Conservation (phyloP, 1,140 invertebrate genomes). For the Carposina sasakii region DNA sequence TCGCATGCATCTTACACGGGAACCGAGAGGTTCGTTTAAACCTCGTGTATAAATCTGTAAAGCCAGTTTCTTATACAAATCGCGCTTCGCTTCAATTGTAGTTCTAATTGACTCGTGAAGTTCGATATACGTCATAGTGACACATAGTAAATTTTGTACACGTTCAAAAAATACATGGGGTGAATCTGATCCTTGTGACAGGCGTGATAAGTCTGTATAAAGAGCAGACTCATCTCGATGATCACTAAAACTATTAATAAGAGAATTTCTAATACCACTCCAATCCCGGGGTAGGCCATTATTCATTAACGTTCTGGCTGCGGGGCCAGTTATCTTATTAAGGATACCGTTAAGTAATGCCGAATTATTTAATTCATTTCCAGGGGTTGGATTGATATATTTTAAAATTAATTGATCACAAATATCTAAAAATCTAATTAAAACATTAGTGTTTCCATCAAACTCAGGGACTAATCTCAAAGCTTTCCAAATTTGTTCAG, state of each 20-base stretch:
- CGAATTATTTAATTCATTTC: neutral
- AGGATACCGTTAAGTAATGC: conserved; percentile 1
- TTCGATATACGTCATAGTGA: conserved; percentile 3
- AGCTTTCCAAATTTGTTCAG: conserved; percentile 6
- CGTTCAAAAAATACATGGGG: conserved; percentile 2
- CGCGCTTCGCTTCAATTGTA: conserved; percentile 1
- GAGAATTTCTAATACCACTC: conserved; percentile 3
- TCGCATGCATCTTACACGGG: conserved; percentile 7
- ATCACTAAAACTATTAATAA: conserved; percentile 5
- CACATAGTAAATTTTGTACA: conserved; percentile 2
- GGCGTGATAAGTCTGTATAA: conserved; percentile 2
- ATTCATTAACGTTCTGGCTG: neutral
- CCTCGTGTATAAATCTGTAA: neutral
- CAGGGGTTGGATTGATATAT: conserved; percentile 2
- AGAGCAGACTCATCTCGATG: conserved; percentile 8
- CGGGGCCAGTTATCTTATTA: conserved; percentile 2
- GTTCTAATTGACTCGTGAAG: neutral
- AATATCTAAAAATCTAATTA: conserved; percentile 1
- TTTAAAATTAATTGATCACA: neutral
- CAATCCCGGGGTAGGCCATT: neutral
- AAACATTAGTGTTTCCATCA: conserved; percentile 1
- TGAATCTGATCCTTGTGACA: conserved; percentile 4
- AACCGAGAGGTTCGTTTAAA: conserved; percentile 9
- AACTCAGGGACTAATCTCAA: neutral
- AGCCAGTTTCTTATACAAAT: conserved; percentile 6